Conservation (phyloP, 1,140 invertebrate species). For the Papilio polytes region DNA sequence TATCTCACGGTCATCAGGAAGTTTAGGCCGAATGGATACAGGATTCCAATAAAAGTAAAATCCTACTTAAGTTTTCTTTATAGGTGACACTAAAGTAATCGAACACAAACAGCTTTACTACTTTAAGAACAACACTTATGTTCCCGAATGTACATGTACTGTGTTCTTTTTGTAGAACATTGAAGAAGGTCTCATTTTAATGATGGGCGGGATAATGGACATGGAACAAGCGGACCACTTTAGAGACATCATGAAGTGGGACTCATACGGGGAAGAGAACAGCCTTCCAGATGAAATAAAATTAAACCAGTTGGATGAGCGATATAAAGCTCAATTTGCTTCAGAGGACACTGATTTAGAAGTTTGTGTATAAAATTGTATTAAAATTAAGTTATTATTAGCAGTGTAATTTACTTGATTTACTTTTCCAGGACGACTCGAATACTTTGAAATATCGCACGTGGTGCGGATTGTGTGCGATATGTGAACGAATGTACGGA, state of each 20-base stretch:
- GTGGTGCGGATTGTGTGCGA: conserved; percentile 88
- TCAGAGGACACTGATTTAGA: conserved; percentile 51
- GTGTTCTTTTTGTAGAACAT: conserved; percentile 69
- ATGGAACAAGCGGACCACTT: conserved; percentile 80
- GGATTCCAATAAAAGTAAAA: conserved; percentile 72
- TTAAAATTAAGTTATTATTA: background rate
- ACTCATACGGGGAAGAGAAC: conserved; percentile 74
- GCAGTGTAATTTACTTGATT: background rate
- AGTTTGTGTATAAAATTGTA: conserved; percentile 4
- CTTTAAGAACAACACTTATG: background rate
- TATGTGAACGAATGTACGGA: conserved; percentile 86
- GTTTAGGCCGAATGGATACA: conserved; percentile 66
- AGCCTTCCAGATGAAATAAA: conserved; percentile 75
- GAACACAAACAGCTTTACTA: background rate
- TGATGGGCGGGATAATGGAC: conserved; percentile 85
- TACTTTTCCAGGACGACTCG: conserved; percentile 54
- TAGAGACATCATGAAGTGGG: conserved; percentile 81
- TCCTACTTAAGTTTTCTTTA: background rate
- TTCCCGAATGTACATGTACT: too few relatives aligned
- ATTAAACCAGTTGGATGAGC: conserved; percentile 60
- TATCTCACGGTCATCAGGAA: conserved; percentile 83
- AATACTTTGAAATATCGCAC: conserved; percentile 85
- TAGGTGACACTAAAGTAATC: background rate
- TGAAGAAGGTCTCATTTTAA: conserved; percentile 84
- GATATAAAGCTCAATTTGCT: conserved; percentile 47